These are phyloP conservation scores for Gorsachius goisagi DNA, from an alignment of 2,113 vertebrate species.

Conservation along the genomic window DNA sequence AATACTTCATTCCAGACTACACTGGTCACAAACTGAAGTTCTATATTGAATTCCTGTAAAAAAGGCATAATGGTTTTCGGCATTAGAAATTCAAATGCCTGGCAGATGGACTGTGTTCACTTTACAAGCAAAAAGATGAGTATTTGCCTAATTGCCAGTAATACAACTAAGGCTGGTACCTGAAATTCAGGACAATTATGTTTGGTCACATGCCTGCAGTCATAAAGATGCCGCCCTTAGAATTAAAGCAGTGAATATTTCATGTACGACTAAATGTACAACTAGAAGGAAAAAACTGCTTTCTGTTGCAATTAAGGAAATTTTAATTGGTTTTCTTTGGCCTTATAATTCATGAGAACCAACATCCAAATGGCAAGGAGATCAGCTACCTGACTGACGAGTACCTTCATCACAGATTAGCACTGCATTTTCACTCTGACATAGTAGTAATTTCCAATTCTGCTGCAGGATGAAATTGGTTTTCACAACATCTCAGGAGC, in stretches of 20 bases:
- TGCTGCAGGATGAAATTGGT: not conserved
- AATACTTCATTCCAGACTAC: not conserved
- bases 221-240: not conserved
- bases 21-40: not conserved
- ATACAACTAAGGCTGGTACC: not conserved
- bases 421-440: not conserved
- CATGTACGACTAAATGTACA: not conserved
- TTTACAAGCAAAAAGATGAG: not conserved
- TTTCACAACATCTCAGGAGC: not conserved
- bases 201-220: not conserved
- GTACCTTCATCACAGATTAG: not conserved
- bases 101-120: not conserved
- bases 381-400: not conserved
- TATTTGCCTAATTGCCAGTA: not conserved
- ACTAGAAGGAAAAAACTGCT: not conserved
- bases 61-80: not conserved
- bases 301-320: not conserved
- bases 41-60: not conserved
- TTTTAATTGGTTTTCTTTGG: not conserved
- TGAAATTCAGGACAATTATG: not conserved
- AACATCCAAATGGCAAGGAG: not conserved
- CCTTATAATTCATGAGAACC: not conserved
- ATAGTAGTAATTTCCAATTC: not conserved
- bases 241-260: not conserved
- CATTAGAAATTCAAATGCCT: not conserved